phyloP scores from a whole-genome alignment of 1,140 invertebrate species.

The Drosophila mauritiana region DNA sequence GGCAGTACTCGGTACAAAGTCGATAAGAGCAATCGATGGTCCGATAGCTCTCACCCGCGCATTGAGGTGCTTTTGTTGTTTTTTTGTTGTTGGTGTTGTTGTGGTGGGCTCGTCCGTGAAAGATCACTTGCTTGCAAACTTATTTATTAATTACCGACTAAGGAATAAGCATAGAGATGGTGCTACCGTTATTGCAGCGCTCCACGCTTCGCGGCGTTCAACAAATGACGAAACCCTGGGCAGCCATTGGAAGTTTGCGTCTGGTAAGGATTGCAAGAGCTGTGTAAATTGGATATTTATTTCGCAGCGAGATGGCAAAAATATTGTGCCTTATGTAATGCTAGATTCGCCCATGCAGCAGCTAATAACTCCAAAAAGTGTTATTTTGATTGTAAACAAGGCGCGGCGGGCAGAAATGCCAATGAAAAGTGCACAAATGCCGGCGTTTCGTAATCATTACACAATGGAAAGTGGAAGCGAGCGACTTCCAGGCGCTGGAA shows the following conservation, averaged over 20 bases:
- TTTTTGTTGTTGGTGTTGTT: slow-evolving; percentile 21
- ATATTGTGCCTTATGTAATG: slow-evolving; percentile 26
- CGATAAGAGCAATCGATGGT: not conserved
- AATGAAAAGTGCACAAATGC: slow-evolving; percentile 3
- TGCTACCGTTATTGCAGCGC: slow-evolving; percentile 71
- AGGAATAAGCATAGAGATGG: slow-evolving; percentile 60
- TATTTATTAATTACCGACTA: slow-evolving; percentile 7
- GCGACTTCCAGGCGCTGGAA: slow-evolving; percentile 1
- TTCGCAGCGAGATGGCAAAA: not conserved
- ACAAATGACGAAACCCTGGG: slow-evolving; percentile 71
- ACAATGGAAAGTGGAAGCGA: slow-evolving; percentile 26
- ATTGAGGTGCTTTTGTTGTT: slow-evolving; percentile 4
- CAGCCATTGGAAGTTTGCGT: slow-evolving; percentile 52
- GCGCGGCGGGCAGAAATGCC: not conserved
- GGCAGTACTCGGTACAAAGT: not conserved
- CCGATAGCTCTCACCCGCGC: not conserved
- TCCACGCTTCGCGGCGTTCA: slow-evolving; percentile 66
- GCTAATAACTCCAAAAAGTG: not conserved
- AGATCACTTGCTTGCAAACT: slow-evolving; percentile 16
- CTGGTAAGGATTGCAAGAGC: slow-evolving; percentile 58
- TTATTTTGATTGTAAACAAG: not conserved
- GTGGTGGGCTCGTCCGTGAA: slow-evolving; percentile 39
- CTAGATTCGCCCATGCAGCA: not conserved
- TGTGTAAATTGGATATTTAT: not conserved
- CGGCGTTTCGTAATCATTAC: slow-evolving; percentile 57